These are phyloP conservation scores for Branchinecta lynchi DNA, from an alignment of 1,140 invertebrate genomes.

Conservation along the genomic window DNA sequence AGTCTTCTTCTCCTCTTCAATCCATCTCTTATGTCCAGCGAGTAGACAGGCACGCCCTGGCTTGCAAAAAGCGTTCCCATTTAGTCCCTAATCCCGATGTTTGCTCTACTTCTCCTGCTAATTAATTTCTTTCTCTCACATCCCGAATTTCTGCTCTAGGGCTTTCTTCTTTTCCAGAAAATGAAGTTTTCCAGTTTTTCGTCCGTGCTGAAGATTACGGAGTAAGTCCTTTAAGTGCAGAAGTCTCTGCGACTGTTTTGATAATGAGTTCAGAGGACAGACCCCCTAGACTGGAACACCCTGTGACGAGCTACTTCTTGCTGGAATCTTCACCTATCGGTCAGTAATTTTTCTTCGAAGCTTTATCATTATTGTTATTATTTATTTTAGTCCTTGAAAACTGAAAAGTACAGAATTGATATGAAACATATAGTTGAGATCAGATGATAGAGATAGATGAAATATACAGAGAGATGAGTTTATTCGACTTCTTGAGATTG, in stretches of 20 bases:
- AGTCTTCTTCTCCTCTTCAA: background rate
- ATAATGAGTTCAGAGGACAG: slow-evolving; percentile 50
- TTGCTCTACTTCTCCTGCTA: too few relatives aligned
- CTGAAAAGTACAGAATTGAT: too few relatives aligned
- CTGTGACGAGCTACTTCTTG: slow-evolving; percentile 56
- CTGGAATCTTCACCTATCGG: slow-evolving; percentile 54
- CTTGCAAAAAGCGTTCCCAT: slow-evolving; percentile 9
- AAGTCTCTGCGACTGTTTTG: slow-evolving; percentile 60
- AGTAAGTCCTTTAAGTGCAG: slow-evolving; percentile 45
- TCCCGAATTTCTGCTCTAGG: too few relatives aligned
- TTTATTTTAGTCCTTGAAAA: background rate
- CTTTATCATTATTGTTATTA: background rate
- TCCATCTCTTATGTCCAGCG: background rate
- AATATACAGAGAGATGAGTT: too few relatives aligned
- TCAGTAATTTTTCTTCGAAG: slow-evolving; percentile 22
- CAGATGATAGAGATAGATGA: too few relatives aligned
- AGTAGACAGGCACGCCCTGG: background rate
- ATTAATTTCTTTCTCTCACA: too few relatives aligned
- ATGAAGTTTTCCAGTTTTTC: slow-evolving; percentile 72
- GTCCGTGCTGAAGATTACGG: slow-evolving; percentile 67
- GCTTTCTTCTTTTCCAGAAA: slow-evolving; percentile 36
- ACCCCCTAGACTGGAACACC: slow-evolving; percentile 53
- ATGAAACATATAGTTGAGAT: too few relatives aligned
- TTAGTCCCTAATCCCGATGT: slow-evolving; percentile 7
- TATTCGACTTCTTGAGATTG: too few relatives aligned